Base-by-base conservation (phyloP, 2,113 vertebrate species). In the Glaucidium brasilianum region DNA sequence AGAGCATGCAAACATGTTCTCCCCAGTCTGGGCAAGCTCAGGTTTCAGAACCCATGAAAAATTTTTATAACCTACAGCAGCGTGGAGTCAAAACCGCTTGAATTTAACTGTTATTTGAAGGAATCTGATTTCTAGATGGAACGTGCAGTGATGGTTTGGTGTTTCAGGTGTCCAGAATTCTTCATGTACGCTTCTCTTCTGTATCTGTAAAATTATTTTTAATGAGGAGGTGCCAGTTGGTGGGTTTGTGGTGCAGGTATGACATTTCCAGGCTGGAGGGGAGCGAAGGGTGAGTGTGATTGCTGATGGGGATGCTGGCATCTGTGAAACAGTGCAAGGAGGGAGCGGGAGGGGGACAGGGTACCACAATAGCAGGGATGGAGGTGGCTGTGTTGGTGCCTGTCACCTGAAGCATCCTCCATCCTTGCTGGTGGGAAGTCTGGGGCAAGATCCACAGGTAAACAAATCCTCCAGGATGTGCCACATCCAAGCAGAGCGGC, bases 181-280 rank as follows among this genome's bases (percentile, higher is more conserved):
- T 60, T 52, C 5, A 4, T 6, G 15, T 14, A 18, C 11, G 7
- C 2, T 47, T 8, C n/a, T 34, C 39, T 66, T 37, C 66, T 20
- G 8, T 32, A 23, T 10, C 37, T 3, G 14, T 41, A 87, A 67
- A 60, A 74, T 27, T 53, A 32, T 58, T 41, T 95, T 39, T 92
- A 91, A 97, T 0, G 10, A 91, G 88, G 80, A 84, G 21, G 50
- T 52, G 81, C n/a, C 91, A 93, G n/a, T 94, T 85, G 95, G 84
- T 0, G 53, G n/a, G 60, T 94, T 81, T 69, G 37, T 4, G 30
- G 58, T 78, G 79, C 73, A 86, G 81, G 32, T 23, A 63, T 9
- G 89, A 74, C 49, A 26, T 82, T 50, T 76, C 66, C 52, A 8
- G 56, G 37, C 47, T 47, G 20, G 34, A 77, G 29, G 15, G 5